Evolutionary conservation across 2,888 invertebrate species (phyloP), one percentile per base, ranked within the genome.

Genomic region (Branchinecta sandiegonensis): DNA sequence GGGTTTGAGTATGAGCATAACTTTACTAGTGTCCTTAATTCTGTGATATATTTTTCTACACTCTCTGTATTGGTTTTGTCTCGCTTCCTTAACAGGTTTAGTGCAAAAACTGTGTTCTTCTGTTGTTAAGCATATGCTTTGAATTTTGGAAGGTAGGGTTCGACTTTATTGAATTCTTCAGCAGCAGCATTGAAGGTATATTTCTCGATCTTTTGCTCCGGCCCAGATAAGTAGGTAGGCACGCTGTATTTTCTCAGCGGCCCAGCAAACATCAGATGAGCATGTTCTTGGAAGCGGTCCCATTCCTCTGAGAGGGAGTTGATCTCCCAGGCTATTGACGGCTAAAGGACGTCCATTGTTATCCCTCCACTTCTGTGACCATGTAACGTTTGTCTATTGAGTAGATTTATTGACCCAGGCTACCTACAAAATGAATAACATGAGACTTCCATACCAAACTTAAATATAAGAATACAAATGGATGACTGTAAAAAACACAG

Each of bases 181-280:
- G n/a, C 56, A 14, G 8, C 56, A 56, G 8, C 14, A 8, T n/a
- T 56, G 56, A 68, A 68, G 23, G 14, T 66, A 13, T 67, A 56
- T 56, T 56, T 56, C 1, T 9, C 9, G 9, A 14, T 14, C 6
- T 56, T 56, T 56, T 8, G 56, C 56, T 56, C 56, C 56, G 8
- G 56, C 56, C 56, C 56, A 56, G 7, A 56, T 7, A 56, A 56
- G 56, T 56, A 56, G 56, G 56, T 56, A 56, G 56, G 56, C 56
- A 56, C 56, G 1, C n/a, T 14, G 9, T 14, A 14, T 14, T 56
- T 56, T 9, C 56, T 56, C 56, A n/a, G 56, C 1, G 23, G 23
- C 23, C 23, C 23, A 23, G 23, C 23, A 23, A 23, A 23, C 23
- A 23, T 23, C 23, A 23, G 23, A 1, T 23, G 23, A 23, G 1